Conservation (phyloP, 1,140 invertebrate genomes). For the Sycobia sp. region DNA sequence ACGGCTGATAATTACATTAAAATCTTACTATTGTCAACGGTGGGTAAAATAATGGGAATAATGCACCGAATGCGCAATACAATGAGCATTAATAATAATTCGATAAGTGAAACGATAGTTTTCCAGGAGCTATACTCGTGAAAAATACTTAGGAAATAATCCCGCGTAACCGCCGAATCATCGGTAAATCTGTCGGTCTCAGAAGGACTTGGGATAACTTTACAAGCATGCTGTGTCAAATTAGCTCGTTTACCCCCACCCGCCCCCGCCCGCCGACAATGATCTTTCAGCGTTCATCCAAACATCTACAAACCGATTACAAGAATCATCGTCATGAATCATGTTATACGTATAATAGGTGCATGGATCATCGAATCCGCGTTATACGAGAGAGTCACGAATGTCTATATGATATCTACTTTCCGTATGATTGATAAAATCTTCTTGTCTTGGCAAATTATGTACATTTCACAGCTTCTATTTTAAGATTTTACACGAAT, state of each 20-base stretch:
- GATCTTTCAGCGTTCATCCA: constrained; percentile 35
- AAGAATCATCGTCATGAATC: constrained; percentile 13
- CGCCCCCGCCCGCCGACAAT: too few species aligned
- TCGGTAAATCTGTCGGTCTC: constrained; percentile 32
- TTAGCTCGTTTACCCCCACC: constrained; percentile 33
- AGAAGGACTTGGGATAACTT: constrained; percentile 34
- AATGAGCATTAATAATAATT: too few species aligned
- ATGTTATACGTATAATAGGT: constrained; percentile 20
- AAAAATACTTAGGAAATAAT: constrained; percentile 43
- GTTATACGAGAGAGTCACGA: constrained; percentile 5
- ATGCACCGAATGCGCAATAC: too few species aligned
- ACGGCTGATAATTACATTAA: too few species aligned
- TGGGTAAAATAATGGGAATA: too few species aligned
- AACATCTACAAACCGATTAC: constrained; percentile 11
- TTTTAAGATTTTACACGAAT: too few species aligned
- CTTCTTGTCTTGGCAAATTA: constrained; percentile 40
- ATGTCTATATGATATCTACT: too few species aligned
- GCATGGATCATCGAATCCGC: constrained; percentile 26
- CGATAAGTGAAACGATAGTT: too few species aligned
- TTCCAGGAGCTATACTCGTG: too few species aligned
- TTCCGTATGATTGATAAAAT: constrained; percentile 31
- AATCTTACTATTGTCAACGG: too few species aligned
- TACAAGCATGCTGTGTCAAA: constrained; percentile 44
- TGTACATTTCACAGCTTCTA: constrained; percentile 58
- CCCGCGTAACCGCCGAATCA: constrained; percentile 32